These are phyloP conservation scores for Rotaria magnacalcarata DNA, from an alignment of 2,888 invertebrate genomes.

Conservation along the genomic window DNA sequence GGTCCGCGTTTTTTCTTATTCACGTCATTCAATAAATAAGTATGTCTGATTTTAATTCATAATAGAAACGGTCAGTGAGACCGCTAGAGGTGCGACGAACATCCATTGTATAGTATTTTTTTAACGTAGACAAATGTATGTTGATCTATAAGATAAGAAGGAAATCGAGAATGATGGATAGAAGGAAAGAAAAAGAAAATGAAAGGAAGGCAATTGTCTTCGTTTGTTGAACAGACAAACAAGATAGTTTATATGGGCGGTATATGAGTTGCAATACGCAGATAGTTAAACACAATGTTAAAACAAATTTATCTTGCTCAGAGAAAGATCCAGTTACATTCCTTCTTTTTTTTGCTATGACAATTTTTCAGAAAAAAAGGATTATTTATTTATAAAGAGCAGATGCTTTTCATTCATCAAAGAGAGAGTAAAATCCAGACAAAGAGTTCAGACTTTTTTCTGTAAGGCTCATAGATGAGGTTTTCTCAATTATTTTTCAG, in stretches of 20 bases:
- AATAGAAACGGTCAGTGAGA: neutral
- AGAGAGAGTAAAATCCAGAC: neutral
- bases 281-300: no score
- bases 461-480: neutral
- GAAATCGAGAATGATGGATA: neutral
- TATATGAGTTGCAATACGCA: no score
- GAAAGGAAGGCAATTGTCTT: neutral
- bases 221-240: neutral
- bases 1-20: neutral
- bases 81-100: neutral
- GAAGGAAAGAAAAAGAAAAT: neutral
- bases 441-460: neutral
- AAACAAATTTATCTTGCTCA: no score
- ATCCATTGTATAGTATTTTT: neutral
- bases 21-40: neutral
- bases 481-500: neutral
- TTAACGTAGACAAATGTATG: neutral
- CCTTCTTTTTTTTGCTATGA: no score
- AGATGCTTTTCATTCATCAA: neutral
- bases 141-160: neutral
- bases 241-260: no score
- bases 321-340: no score
- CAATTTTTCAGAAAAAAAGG: neutral
- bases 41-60: neutral
- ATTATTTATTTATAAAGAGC: neutral